Conservation (phyloP, 1,140 invertebrate species). For the Drosophila mauritiana region DNA sequence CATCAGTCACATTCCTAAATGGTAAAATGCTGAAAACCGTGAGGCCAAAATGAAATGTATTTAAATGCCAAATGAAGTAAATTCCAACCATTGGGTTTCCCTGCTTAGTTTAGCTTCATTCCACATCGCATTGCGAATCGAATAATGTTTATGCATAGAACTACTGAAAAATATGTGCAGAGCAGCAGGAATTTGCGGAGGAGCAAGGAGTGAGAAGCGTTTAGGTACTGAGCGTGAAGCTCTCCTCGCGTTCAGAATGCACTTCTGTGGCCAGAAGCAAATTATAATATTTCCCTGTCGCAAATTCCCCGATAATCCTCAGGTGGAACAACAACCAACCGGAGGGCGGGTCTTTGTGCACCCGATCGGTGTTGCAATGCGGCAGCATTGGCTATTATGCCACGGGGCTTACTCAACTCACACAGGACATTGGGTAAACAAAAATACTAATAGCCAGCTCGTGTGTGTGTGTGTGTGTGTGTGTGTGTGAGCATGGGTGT, state of each 20-base stretch:
- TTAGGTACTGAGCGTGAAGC: neutral
- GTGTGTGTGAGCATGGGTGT: no score
- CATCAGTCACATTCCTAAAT: neutral
- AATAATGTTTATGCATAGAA: neutral
- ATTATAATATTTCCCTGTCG: constrained; percentile 1
- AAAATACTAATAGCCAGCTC: constrained; percentile 4
- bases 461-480: constrained; percentile 5
- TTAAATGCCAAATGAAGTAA: neutral
- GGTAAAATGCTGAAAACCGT: neutral
- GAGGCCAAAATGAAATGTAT: neutral
- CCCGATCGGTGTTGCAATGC: neutral
- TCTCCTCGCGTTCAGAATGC: neutral
- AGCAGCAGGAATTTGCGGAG: neutral
- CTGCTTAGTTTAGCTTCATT: neutral
- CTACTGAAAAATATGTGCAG: no score
- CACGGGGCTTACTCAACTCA: neutral
- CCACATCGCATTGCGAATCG: neutral
- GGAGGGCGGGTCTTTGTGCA: neutral
- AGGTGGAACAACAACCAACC: neutral
- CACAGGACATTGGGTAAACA: neutral
- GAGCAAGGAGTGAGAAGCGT: neutral
- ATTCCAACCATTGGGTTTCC: neutral
- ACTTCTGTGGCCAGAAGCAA: constrained; percentile 4
- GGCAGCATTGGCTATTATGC: neutral
- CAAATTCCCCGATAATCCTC: neutral